These are phyloP conservation scores for Cottoperca gobio DNA, from an alignment of 2,797 vertebrate species.

Conservation along the genomic window DNA sequence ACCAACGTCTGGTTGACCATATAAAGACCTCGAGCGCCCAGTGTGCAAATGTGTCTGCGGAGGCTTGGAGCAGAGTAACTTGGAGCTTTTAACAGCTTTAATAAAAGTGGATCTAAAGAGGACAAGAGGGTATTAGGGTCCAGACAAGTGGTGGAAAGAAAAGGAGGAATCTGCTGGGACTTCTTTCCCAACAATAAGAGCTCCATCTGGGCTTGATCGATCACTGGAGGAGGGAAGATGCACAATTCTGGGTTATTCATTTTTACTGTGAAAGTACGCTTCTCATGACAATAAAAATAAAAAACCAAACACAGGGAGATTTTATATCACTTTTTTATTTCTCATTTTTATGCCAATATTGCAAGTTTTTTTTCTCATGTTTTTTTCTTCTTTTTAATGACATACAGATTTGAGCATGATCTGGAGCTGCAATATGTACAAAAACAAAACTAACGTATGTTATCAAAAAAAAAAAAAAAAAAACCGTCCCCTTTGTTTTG, in stretches of 20 bases:
- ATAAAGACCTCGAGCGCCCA: slow-evolving; percentile 47
- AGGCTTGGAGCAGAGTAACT: slow-evolving; percentile 38
- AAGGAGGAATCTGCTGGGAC: slow-evolving; percentile 42
- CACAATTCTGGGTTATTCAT: not conserved
- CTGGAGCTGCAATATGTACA: slow-evolving; percentile 94
- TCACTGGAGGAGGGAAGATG: not conserved
- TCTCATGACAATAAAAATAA: slow-evolving; percentile 61
- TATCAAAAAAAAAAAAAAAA: slow-evolving; percentile 81
- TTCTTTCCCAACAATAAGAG: slow-evolving; percentile 52
- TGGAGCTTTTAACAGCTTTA: slow-evolving; percentile 71
- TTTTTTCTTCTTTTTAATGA: slow-evolving; percentile 87
- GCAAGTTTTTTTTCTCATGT: slow-evolving; percentile 82
- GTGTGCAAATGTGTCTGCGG: slow-evolving; percentile 18
- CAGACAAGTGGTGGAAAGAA: slow-evolving; percentile 26
- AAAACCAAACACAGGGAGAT: slow-evolving; percentile 63
- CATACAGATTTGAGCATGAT: slow-evolving; percentile 94
- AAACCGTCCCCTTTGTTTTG: slow-evolving; percentile 89
- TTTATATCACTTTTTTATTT: slow-evolving; percentile 92
- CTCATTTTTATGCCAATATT: slow-evolving; percentile 93
- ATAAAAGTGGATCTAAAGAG: slow-evolving; percentile 53
- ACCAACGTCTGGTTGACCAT: slow-evolving; percentile 49
- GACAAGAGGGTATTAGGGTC: slow-evolving; percentile 48
- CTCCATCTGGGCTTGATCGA: slow-evolving; percentile 43
- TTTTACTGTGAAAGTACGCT: not conserved
- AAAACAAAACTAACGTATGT: slow-evolving; percentile 86